Conservation (phyloP, 2,888 invertebrate genomes). For the Eutolmus rufibarbis region DNA sequence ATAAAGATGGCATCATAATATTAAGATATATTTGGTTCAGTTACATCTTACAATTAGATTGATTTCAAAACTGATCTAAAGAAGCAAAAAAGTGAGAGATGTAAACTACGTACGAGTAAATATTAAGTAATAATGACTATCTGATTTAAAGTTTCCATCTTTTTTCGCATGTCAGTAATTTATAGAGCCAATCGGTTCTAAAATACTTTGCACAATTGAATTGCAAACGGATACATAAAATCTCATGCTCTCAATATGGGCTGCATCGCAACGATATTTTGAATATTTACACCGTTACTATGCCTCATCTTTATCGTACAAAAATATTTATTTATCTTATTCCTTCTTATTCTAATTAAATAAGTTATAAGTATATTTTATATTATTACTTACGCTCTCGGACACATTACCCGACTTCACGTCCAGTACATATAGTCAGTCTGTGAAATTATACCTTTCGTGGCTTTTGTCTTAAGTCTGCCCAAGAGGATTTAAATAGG, state of each 20-base stretch:
- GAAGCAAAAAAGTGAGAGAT: background rate
- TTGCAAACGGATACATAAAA: background rate
- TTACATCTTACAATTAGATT: background rate
- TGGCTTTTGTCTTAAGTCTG: background rate
- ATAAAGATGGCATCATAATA: background rate
- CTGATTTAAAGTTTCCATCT: background rate
- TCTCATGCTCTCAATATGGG: background rate
- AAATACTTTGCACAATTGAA: background rate
- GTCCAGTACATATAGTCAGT: background rate
- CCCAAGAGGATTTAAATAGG: background rate
- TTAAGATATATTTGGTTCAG: background rate
- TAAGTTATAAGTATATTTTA: background rate
- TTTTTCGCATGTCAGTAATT: background rate
- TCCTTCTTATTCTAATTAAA: background rate
- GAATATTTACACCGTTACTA: background rate
- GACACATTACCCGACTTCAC: background rate
- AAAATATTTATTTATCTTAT: background rate
- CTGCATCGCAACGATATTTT: background rate
- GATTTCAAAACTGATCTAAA: background rate
- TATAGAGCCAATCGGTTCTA: background rate
- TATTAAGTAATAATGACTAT: background rate
- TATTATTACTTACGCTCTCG: background rate
- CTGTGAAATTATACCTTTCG: background rate
- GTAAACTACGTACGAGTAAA: background rate
- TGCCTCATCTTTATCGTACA: constrained; percentile 8